Conservation (phyloP, 2,888 invertebrate species). For the Meiosimyza decipiens region DNA sequence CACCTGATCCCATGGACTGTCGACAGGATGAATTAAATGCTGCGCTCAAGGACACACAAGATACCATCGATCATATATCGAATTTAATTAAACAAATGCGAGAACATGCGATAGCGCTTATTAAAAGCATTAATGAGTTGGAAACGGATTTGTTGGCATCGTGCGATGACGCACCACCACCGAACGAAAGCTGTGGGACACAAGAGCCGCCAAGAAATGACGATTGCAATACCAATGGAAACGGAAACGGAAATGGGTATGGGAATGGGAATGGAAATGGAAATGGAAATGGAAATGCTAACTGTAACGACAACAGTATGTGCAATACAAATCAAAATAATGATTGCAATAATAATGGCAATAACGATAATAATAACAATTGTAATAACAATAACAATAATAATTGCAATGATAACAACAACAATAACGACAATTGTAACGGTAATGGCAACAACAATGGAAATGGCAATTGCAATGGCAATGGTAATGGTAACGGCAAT, state of each 20-base stretch:
- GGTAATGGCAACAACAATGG: not conserved
- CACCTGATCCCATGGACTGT: not conserved
- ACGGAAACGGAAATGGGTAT: conserved; percentile 1
- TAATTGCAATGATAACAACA: not conserved
- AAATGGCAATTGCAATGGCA: not conserved
- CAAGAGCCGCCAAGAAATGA: not conserved
- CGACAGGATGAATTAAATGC: not conserved
- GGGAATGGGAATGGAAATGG: no score
- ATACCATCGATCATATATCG: conserved; percentile 43
- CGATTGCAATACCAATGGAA: not conserved
- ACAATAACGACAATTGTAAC: not conserved
- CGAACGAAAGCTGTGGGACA: no score
- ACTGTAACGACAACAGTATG: not conserved
- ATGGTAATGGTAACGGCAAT: not conserved
- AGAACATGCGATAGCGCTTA: conserved; percentile 40
- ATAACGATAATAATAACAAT: not conserved
- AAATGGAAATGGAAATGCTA: not conserved
- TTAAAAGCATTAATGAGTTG: conserved; percentile 43
- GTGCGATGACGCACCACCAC: not conserved
- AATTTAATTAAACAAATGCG: conserved; percentile 42
- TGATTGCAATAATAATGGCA: not conserved
- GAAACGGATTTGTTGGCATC: conserved; percentile 42
- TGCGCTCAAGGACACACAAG: conserved; percentile 36
- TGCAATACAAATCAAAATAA: not conserved
- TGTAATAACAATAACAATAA: conserved; percentile 18